These are phyloP conservation scores for Pollenia labialis DNA, from an alignment of 2,888 invertebrate species.

Conservation along the genomic window DNA sequence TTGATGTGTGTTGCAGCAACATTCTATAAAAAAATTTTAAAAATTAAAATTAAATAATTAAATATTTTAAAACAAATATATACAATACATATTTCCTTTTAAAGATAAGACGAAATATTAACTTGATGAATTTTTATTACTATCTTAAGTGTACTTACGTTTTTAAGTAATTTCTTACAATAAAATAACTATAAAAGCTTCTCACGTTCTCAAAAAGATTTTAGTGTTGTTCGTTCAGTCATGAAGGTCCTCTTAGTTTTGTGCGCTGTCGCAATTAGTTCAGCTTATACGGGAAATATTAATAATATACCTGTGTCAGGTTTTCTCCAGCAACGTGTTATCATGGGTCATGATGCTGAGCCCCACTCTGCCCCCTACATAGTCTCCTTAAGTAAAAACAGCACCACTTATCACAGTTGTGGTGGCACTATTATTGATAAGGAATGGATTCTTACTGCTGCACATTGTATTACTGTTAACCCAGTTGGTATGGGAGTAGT, in stretches of 20 bases:
- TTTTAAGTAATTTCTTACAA: background rate
- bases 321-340: constrained; percentile 74
- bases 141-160: background rate
- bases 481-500: constrained; percentile 79
- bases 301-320: background rate
- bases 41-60: too few species aligned
- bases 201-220: background rate
- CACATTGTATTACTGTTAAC: constrained; percentile 78
- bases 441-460: constrained; percentile 84
- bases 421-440: constrained; percentile 84
- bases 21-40: too few species aligned
- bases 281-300: background rate
- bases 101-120: background rate
- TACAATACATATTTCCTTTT: too few species aligned
- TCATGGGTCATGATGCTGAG: constrained; percentile 82
- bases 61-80: background rate
- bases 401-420: constrained; percentile 82
- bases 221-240: background rate
- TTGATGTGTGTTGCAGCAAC: too few species aligned
- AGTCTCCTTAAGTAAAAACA: constrained; percentile 81
- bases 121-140: background rate
- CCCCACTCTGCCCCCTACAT: constrained; percentile 84
- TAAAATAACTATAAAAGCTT: constrained; percentile 8
- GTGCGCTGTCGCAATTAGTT: background rate
- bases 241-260: background rate